phyloP scores from a whole-genome alignment of 2,113 vertebrate species.

The Pangasianodon hypophthalmus region DNA sequence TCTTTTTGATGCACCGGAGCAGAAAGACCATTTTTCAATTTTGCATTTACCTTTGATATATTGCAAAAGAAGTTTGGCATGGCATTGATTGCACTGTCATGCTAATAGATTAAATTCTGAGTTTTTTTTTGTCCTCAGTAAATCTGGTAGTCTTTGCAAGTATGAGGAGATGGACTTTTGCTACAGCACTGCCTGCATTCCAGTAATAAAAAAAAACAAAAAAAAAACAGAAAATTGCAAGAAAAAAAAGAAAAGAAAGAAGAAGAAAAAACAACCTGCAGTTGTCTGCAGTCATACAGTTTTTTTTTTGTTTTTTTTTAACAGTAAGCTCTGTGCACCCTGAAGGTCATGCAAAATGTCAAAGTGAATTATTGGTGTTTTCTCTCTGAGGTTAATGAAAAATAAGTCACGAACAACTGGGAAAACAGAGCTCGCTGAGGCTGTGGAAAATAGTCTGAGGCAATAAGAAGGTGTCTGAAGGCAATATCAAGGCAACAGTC shows the following conservation, averaged over 20 bases:
- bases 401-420: constrained; percentile 42
- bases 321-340: constrained; percentile 21
- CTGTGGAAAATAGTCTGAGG: constrained; percentile 42
- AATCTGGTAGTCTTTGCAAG: constrained; percentile 29
- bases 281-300: background rate
- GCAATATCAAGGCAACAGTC: constrained; percentile 41
- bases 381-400: constrained; percentile 55
- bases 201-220: background rate
- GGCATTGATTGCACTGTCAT: constrained; percentile 50
- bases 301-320: background rate
- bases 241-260: background rate
- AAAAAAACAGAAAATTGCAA: background rate
- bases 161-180: background rate
- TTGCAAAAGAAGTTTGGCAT: constrained; percentile 52
- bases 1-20: constrained; percentile 50
- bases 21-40: constrained; percentile 53
- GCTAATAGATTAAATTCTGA: constrained; percentile 53
- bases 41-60: constrained; percentile 54
- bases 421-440: constrained; percentile 21
- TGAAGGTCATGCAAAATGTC: constrained; percentile 54
- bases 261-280: background rate
- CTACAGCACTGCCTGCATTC: background rate
- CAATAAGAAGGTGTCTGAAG: constrained; percentile 38
- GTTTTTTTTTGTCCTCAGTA: constrained; percentile 25
- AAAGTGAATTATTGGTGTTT: constrained; percentile 59